A percentile compares a stretch with the other conserved stretches of the same genome.
Conservation (phyloP, 1,140 invertebrate species). For the Drosophila nigromelanica region DNA sequence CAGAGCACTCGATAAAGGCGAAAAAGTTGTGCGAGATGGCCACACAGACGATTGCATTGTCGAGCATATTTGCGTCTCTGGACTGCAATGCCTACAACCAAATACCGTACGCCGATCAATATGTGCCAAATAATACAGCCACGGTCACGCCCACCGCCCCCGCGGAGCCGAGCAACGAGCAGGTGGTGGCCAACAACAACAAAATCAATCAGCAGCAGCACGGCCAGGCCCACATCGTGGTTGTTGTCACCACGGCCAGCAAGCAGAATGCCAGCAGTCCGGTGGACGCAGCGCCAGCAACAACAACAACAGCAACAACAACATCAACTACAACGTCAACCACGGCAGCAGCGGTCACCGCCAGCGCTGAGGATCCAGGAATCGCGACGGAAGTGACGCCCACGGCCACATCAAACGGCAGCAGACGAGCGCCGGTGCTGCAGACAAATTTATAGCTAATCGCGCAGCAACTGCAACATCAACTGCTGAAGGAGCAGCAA, state of each 20-base stretch:
- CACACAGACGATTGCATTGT: slow-evolving; percentile 77
- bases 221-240: slow-evolving; percentile 33
- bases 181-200: slow-evolving; percentile 80
- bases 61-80: slow-evolving; percentile 77
- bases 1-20: slow-evolving; percentile 72
- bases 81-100: slow-evolving; percentile 76
- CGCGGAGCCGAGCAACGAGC: slow-evolving; percentile 37
- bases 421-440: slow-evolving; percentile 55
- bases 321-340: slow-evolving; percentile 17
- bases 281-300: slow-evolving; percentile 8
- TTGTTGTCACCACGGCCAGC: slow-evolving; percentile 35
- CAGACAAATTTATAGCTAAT: slow-evolving; percentile 83
- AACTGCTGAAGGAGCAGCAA: slow-evolving; percentile 65
- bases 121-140: slow-evolving; percentile 78
- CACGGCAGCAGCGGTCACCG: slow-evolving; percentile 7
- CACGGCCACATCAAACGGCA: slow-evolving; percentile 26
- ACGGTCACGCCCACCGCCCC: slow-evolving; percentile 46
- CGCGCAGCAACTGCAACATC: slow-evolving; percentile 74
- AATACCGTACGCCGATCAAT: slow-evolving; percentile 83
- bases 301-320: slow-evolving; percentile 24
- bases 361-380: slow-evolving; percentile 25
- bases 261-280: slow-evolving; percentile 44
- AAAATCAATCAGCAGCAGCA: slow-evolving; percentile 82
- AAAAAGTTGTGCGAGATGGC: slow-evolving; percentile 83
- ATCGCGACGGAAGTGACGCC: slow-evolving; percentile 1